Base-by-base conservation (phyloP, 2,888 invertebrate genomes). In the Hofmannophila pseudospretella region DNA sequence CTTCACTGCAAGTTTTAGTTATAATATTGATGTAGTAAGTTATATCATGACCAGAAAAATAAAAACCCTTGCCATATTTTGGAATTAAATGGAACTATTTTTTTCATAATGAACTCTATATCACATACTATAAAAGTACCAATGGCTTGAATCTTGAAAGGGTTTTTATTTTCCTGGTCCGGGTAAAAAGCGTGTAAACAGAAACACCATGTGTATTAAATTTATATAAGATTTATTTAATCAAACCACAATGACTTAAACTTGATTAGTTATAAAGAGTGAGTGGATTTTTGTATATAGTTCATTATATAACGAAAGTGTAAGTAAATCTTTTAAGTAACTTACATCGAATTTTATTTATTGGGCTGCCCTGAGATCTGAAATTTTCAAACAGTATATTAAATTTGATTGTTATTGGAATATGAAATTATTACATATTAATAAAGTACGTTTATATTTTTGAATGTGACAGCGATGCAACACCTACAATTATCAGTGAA, bases 321-420 rank as follows among this genome's bases (percentile, higher is more conserved):
- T 80, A 85, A 84, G 82, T 79, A 87, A 84, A 87, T 74, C 78
- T 84, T 80, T 82, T 80, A 82, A 81, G 80, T 80, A 79, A 81
- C 60, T 77, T 73, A 73, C 8, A 52, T 55, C 66, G 80, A 66
- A 76, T 85, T 85, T 86, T 68, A 81, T 35, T 85, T 84, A 4
- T 16, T 81, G 47, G 48, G 51, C 39, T 49, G 59, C 72, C 86
- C 88, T 88, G 89, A 89, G 82, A 81, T 84, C 81, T 81, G 82
- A 82, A 76, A 66, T 68, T 42, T 14, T 16, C 16, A 16, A 3
- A 16, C 16, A 16, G 5, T n/a, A n/a, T n/a, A n/a, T n/a, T n/a
- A n/a, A n/a, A n/a, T n/a, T n/a, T n/a, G n/a, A n/a, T n/a, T n/a
- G n/a, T n/a, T n/a, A n/a, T n/a, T n/a, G n/a, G n/a, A n/a, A n/a